Base-by-base conservation (phyloP, 2,888 invertebrate genomes). In the Lasioglossum vierecki region DNA sequence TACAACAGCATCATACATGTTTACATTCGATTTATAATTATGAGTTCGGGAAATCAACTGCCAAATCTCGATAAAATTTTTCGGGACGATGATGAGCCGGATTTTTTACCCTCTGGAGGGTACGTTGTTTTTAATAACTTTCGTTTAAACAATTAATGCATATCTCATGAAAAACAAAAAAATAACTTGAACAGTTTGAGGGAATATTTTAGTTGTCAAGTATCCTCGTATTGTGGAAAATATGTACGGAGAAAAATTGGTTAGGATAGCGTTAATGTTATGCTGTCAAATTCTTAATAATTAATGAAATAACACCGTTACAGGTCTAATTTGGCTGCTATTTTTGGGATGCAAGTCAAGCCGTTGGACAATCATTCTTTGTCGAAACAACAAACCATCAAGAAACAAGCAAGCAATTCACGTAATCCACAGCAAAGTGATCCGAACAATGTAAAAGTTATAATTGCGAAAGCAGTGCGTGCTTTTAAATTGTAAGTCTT, bases 41-140 rank as follows among this genome's bases (percentile, higher is more conserved):
- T 93, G 93, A 91, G 84, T 85, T 80, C 91, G 71, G 83, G 88
- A 60, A 92, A 88, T 84, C 91, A 92, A 46, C 77, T 93, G 53
- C 92, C 93, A 30, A 93, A 93, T 88, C 88, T 94, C 11, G 93
- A 93, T 53, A 93, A 93, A 86, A 91, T 94, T 73, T 92, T 94
- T 75, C 91, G 91, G 71, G 93, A 93, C 77, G 92, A 93, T 2
- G 94, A 93, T 46, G 94, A 93, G 72, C 81, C 90, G 35, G 94
- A 94, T 85, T 93, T 93, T 85, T 72, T 91, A 79, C 91, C 93
- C 39, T 89, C 93, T 18, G 91, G 89, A 80, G 92, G 94, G 94
- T 94, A 89, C 63, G 89, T 88, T 74, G 72, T 68, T 74, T n/a
- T 66, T 79, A 70, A 46, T 68, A 39, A 35, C 18, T 66, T n/a